Conservation (phyloP, 2,113 vertebrate genomes). For the Triplophysa rosa region DNA sequence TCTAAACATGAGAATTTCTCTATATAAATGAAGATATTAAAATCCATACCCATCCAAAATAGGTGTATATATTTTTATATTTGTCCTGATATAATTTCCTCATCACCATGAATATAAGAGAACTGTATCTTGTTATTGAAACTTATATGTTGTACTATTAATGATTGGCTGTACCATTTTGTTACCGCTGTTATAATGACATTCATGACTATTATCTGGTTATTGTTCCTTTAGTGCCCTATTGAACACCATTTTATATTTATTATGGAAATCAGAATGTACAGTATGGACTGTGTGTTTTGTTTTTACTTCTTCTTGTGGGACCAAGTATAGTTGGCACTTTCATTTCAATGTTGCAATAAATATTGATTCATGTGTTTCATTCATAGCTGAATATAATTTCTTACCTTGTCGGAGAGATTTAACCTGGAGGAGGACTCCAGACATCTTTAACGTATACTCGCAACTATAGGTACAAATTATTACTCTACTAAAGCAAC, state of each 20-base stretch:
- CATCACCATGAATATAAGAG: constrained; percentile 61
- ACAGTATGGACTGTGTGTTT: constrained; percentile 71
- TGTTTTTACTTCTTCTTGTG: constrained; percentile 66
- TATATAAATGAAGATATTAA: constrained; percentile 50
- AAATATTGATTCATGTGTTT: constrained; percentile 54
- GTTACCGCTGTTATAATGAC: constrained; percentile 48
- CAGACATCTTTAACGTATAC: constrained; percentile 48
- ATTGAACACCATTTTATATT: constrained; percentile 72
- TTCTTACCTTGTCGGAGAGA: constrained; percentile 47
- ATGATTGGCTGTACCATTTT: constrained; percentile 44
- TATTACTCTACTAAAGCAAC: constrained; percentile 7
- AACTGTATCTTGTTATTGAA: constrained; percentile 33
- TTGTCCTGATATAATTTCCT: constrained; percentile 57
- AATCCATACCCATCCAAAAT: constrained; percentile 53
- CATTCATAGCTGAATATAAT: constrained; percentile 36
- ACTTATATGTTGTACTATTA: constrained; percentile 39
- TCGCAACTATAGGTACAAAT: constrained; percentile 53
- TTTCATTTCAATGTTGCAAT: constrained; percentile 69
- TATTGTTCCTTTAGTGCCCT: constrained; percentile 54
- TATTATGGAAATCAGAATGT: constrained; percentile 76
- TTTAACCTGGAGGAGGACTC: constrained; percentile 36
- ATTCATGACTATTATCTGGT: constrained; percentile 45
- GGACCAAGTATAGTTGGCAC: constrained; percentile 74
- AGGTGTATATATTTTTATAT: constrained; percentile 75
- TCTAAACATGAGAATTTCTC: constrained; percentile 48